Percentiles rank a stretch among this genome's conserved stretches.
These are phyloP conservation scores for Ovis canadensis DNA, from an alignment of 2,113 vertebrate genomes.

Conservation along the genomic window DNA sequence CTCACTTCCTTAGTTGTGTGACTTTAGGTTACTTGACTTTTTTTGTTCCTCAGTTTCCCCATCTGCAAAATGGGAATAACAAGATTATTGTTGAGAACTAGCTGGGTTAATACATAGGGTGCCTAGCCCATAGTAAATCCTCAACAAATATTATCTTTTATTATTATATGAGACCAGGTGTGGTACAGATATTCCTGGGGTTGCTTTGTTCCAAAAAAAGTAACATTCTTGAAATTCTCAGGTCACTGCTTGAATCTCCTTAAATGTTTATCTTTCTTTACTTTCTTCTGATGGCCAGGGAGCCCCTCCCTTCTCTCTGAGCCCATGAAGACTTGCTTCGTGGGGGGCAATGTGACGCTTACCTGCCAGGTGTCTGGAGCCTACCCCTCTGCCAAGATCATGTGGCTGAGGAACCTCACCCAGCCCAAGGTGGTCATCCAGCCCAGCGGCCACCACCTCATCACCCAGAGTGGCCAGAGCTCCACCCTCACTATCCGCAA, in stretches of 20 bases:
- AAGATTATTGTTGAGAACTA: background rate
- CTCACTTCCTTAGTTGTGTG: background rate
- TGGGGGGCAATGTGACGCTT: conserved; percentile 81
- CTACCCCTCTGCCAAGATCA: conserved; percentile 81
- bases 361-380: conserved; percentile 81
- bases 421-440: conserved; percentile 69
- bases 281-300: conserved; percentile 73
- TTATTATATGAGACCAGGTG: background rate
- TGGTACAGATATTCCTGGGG: background rate
- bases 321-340: conserved; percentile 84
- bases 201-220: background rate
- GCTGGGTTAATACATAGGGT: background rate
- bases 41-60: background rate
- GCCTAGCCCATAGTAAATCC: background rate
- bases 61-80: background rate
- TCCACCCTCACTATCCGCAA: conserved; percentile 87
- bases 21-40: background rate
- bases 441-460: conserved; percentile 77
- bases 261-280: background rate
- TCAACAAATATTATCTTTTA: background rate
- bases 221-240: background rate
- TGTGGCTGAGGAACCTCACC: conserved; percentile 83
- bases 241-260: background rate
- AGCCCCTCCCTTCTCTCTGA: conserved; percentile 80
- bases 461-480: conserved; percentile 70